These are phyloP conservation scores for Chiloscyllium plagiosum DNA, from an alignment of 2,113 vertebrate species.

Conservation along the genomic window DNA sequence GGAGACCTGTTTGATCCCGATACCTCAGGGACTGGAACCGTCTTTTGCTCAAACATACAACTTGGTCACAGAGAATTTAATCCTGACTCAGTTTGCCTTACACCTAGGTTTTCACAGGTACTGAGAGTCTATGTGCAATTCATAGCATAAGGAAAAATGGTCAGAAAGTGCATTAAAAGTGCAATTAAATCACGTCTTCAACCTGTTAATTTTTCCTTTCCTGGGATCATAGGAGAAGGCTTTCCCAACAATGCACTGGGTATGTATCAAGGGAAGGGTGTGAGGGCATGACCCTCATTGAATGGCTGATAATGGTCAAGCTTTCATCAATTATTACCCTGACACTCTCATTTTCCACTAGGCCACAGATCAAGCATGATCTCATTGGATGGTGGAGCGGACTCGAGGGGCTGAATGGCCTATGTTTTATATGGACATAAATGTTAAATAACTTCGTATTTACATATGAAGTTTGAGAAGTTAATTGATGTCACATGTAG, in stretches of 20 bases:
- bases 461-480: neutral
- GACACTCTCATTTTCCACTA: too few species aligned
- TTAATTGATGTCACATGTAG: neutral
- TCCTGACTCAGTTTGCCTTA: constrained; percentile 84
- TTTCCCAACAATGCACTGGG: neutral
- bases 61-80: constrained; percentile 90
- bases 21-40: constrained; percentile 65
- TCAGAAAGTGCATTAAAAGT: neutral
- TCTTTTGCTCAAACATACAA: constrained; percentile 81
- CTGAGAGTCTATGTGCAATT: neutral
- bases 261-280: neutral
- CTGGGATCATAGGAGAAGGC: neutral
- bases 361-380: neutral
- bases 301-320: neutral
- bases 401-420: too few species aligned
- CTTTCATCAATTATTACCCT: neutral
- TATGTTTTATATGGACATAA: neutral
- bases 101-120: constrained; percentile 92
- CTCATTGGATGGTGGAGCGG: too few species aligned
- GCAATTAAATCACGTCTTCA: neutral
- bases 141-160: neutral
- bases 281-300: neutral
- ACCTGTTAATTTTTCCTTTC: neutral
- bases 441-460: neutral
- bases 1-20: constrained; percentile 88